Evolutionary conservation across 2,888 invertebrate genomes (phyloP).

Genomic region (Phorcus lineatus): DNA sequence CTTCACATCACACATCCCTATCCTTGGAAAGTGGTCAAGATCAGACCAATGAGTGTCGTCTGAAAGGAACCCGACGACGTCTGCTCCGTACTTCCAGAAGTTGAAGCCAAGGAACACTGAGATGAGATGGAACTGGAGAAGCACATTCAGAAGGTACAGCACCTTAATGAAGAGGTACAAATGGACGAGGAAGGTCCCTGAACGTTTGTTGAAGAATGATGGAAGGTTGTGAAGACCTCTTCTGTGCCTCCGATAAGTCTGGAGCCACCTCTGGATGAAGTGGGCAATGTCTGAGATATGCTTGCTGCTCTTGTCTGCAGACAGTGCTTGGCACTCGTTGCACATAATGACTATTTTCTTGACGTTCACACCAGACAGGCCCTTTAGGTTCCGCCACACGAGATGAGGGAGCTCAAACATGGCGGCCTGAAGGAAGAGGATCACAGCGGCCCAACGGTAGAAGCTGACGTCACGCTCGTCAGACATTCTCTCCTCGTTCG

Average conservation of each 20-base stretch:
- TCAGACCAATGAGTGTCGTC: conserved; percentile 50
- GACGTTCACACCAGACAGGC: conserved; percentile 56
- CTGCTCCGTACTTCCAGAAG: conserved; percentile 55
- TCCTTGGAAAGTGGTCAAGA: conserved; percentile 53
- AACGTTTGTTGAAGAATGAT: conserved; percentile 51
- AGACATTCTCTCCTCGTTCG: conserved; percentile 42
- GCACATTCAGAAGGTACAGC: conserved; percentile 53
- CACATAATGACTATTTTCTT: conserved; percentile 55
- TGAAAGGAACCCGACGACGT: conserved; percentile 48
- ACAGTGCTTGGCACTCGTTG: conserved; percentile 49
- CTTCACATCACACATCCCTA: conserved; percentile 59
- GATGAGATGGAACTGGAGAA: conserved; percentile 57
- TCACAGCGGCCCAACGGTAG: conserved; percentile 65
- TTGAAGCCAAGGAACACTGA: conserved; percentile 57
- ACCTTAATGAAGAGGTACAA: conserved; percentile 55
- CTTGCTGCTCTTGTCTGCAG: conserved; percentile 49
- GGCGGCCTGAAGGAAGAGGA: conserved; percentile 76
- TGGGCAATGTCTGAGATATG: conserved; percentile 52
- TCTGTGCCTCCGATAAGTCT: conserved; percentile 49
- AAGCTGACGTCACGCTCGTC: conserved; percentile 54
- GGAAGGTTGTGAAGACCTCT: conserved; percentile 45
- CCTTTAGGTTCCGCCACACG: conserved; percentile 75
- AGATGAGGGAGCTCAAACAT: conserved; percentile 76
- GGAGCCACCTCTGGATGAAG: conserved; percentile 57
- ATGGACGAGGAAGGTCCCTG: conserved; percentile 57